Conservation (phyloP, 2,797 vertebrate genomes). For the Manis crassicaudata region DNA sequence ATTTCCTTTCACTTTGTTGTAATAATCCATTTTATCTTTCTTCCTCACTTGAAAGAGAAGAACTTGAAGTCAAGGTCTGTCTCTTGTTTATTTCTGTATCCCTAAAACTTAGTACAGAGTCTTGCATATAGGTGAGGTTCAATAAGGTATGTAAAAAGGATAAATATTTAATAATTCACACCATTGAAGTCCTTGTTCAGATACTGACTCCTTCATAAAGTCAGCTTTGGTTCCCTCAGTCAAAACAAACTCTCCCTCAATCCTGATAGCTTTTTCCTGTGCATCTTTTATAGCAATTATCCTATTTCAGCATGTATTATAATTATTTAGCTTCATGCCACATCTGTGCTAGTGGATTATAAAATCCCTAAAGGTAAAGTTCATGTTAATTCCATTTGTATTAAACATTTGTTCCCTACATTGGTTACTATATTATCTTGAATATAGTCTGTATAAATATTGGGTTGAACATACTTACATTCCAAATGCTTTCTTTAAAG, state of each 20-base stretch:
- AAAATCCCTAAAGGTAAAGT: neutral
- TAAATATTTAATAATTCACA: neutral
- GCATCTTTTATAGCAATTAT: neutral
- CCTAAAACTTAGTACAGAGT: neutral
- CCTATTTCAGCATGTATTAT: neutral
- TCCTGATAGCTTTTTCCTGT: neutral
- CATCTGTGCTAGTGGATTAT: neutral
- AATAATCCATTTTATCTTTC: neutral
- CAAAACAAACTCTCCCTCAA: neutral
- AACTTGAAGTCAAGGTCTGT: neutral
- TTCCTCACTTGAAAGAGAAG: neutral
- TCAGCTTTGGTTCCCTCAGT: neutral
- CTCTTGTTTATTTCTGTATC: neutral
- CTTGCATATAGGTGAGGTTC: neutral
- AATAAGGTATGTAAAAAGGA: neutral
- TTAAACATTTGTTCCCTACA: neutral
- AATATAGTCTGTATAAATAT: neutral
- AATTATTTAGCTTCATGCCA: neutral
- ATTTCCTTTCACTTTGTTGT: neutral
- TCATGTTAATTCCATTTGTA: constrained; percentile 33
- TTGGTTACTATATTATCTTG: neutral
- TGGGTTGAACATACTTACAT: neutral
- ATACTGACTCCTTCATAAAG: neutral
- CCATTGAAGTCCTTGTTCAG: neutral
- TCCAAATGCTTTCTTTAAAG: neutral